Evolutionary conservation across 2,113 vertebrate species (phyloP), one percentile per base, ranked within the genome.

Genomic region (Climacteris rufus): DNA sequence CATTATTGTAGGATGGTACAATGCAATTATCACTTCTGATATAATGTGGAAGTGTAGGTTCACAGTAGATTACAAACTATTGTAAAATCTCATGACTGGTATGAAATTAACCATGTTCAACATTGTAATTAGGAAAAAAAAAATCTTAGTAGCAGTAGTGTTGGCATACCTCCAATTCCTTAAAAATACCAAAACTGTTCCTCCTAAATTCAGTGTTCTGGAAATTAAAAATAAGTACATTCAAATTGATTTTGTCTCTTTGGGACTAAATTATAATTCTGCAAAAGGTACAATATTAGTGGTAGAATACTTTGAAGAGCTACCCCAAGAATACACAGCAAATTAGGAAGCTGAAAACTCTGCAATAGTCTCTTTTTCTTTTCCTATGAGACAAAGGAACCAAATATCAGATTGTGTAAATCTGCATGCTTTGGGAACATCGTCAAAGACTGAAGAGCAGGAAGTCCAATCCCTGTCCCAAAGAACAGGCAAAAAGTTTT

Each of bases 21-120:
- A 87, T 84, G 60, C 57, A 95, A 93, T 96, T 96, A 94, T 79
- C 53, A 42, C 69, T 89, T 95, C 91, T 89, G 69, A 82, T 93
- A 78, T 39, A 93, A 94, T 49, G 44, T 84, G 61, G 69, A 96
- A 91, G 72, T 87, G 74, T 54, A 91, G 44, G 77, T 90, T 94
- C 93, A 93, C 56, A 76, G 37, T 78, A 69, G 76, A 89, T 93
- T 94, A 79, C 28, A 82, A 91, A 49, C 57, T 82, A 78, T 57
- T 87, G 77, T 78, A 93, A 90, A 89, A 93, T 79, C 83, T 72
- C 87, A 72, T 5, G 44, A 65, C 72, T 95, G 31, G n/a, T 87
- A 79, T 76, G 83, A 94, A 94, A 97, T 96, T 87, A 96, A 44
- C 74, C 40, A 69, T 79, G 57, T 95, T 96, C 87, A 92, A 87